A percentile compares a stretch with the other conserved stretches of the same genome.
These are phyloP conservation scores for Anas platyrhynchos DNA, from an alignment of 2,113 vertebrate genomes.

Conservation along the genomic window DNA sequence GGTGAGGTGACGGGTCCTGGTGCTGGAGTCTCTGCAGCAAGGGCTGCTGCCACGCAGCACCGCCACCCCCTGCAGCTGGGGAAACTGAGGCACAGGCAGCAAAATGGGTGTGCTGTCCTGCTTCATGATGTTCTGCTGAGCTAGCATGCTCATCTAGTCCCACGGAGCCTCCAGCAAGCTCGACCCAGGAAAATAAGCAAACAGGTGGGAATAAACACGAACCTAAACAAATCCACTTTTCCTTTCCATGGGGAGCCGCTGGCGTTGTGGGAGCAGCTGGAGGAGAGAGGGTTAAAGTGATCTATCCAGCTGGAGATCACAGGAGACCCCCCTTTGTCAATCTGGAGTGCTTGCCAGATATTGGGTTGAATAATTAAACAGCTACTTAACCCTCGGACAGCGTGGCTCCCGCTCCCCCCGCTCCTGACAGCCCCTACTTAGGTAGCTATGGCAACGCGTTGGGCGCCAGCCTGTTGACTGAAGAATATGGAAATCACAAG, in stretches of 20 bases:
- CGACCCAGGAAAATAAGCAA: background rate
- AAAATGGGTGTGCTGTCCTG: accelerated
- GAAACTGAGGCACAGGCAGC: background rate
- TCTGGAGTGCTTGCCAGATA: slow-evolving; percentile 32
- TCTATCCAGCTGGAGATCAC: background rate
- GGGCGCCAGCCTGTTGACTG: slow-evolving; percentile 48
- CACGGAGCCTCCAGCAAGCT: background rate
- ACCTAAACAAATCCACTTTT: background rate
- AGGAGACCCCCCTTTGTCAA: slow-evolving; percentile 15
- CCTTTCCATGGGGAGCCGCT: background rate
- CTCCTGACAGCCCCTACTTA: slow-evolving; percentile 37
- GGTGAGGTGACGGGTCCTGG: accelerated
- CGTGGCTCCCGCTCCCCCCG: slow-evolving; percentile 3
- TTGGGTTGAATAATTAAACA: slow-evolving; percentile 55
- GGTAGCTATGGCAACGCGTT: slow-evolving; percentile 50
- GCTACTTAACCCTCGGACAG: slow-evolving; percentile 47
- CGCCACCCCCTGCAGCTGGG: accelerated
- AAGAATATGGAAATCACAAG: slow-evolving; percentile 59
- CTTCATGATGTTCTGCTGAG: background rate
- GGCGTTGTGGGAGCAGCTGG: background rate
- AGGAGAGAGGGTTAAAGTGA: slow-evolving; percentile 4
- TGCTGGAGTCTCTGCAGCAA: accelerated
- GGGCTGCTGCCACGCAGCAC: background rate
- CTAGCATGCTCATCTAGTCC: background rate
- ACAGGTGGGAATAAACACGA: accelerated